Evolutionary conservation across 2,888 invertebrate genomes (phyloP).

Genomic region (Diarsia brunnea): DNA sequence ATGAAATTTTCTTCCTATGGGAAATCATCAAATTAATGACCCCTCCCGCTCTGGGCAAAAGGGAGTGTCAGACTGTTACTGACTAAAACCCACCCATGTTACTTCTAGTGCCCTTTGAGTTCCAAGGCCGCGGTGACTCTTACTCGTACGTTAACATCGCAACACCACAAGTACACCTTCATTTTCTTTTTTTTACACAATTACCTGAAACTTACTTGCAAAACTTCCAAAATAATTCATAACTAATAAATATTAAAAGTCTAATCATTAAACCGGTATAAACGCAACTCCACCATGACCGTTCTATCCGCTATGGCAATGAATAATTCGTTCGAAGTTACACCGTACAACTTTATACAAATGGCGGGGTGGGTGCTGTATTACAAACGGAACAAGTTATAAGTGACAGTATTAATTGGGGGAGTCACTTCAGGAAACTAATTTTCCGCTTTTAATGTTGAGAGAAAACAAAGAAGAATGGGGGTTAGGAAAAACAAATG

Average conservation of each 20-base stretch:
- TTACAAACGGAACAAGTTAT: conserved; percentile 69
- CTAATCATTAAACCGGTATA: conserved; percentile 59
- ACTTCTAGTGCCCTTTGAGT: no score
- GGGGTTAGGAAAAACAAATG: conserved; percentile 11
- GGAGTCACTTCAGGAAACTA: conserved; percentile 42
- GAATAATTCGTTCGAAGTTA: conserved; percentile 86
- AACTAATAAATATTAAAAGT: conserved; percentile 50
- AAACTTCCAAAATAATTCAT: conserved; percentile 11
- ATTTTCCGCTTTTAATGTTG: conserved; percentile 40
- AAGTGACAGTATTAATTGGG: conserved; percentile 64
- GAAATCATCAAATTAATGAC: no score
- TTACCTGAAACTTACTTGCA: background rate
- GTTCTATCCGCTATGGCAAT: conserved; percentile 81
- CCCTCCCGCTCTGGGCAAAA: no score
- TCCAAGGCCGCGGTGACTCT: no score
- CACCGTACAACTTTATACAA: conserved; percentile 83
- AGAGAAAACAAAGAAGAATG: conserved; percentile 25
- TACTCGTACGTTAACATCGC: no score
- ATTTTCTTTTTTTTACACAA: no score
- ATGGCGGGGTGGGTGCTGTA: conserved; percentile 78
- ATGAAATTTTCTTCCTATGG: no score
- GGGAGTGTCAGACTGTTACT: no score
- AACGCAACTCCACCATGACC: conserved; percentile 71
- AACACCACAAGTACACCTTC: no score
- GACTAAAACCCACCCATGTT: no score